phyloP scores from a whole-genome alignment of 2,113 vertebrate genomes.

The Morone saxatilis region DNA sequence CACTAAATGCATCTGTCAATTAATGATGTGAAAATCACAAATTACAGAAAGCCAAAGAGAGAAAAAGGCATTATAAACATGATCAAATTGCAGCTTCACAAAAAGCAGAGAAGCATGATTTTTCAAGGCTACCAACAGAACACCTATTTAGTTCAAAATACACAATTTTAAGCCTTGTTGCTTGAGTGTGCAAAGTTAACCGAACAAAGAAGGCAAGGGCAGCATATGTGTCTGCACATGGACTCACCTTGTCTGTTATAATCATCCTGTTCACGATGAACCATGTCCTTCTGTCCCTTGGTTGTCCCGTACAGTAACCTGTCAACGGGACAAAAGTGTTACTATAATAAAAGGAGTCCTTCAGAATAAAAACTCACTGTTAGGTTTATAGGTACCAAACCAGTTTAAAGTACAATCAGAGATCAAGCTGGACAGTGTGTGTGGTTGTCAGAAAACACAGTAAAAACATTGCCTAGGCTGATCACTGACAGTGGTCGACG shows the following conservation, averaged over 20 bases:
- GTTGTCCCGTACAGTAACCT: slow-evolving; percentile 90
- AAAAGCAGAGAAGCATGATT: neutral
- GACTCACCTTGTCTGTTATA: slow-evolving; percentile 91
- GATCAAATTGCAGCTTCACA: neutral
- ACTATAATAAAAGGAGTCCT: neutral
- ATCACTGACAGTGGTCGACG: too few species aligned
- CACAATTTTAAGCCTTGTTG: neutral
- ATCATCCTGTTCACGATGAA: slow-evolving; percentile 93
- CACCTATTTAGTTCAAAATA: neutral
- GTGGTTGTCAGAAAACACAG: neutral
- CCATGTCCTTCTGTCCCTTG: slow-evolving; percentile 91
- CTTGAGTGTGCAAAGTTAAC: neutral
- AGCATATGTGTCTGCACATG: neutral
- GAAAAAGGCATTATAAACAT: neutral
- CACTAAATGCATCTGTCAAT: neutral
- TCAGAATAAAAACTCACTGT: neutral
- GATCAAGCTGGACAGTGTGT: neutral
- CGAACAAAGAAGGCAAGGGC: neutral
- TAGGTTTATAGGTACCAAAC: neutral
- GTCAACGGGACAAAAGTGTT: slow-evolving; percentile 20
- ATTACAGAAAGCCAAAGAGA: neutral
- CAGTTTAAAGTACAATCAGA: neutral
- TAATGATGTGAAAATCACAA: neutral
- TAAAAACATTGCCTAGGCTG: neutral
- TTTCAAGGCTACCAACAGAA: neutral